phyloP scores from a whole-genome alignment of 2,888 invertebrate genomes.

The Laothoe populi region DNA sequence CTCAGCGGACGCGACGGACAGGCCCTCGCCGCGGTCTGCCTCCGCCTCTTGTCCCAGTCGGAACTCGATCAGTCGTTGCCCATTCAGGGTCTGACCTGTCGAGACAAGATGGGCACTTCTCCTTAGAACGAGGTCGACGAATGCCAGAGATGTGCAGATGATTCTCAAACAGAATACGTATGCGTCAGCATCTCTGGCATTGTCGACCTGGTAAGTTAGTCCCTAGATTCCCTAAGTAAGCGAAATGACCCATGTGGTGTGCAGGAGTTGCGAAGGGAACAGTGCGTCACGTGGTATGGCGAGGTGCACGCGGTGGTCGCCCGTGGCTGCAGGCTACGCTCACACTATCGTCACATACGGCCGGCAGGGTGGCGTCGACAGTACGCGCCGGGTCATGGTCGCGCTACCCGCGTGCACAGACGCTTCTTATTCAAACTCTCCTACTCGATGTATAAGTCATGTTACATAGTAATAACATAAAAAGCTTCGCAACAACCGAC shows the following conservation, averaged over 20 bases:
- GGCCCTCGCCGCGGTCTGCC: conserved; percentile 81
- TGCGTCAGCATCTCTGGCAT: conserved; percentile 1
- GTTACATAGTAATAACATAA: background rate
- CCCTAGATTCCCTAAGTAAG: conserved; percentile 50
- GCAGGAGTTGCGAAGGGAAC: conserved; percentile 47
- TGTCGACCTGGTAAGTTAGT: conserved; percentile 3
- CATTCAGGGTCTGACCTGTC: conserved; percentile 92
- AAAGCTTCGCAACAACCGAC: conserved; percentile 48
- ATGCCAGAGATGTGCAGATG: conserved; percentile 18
- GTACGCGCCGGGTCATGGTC: conserved; percentile 52
- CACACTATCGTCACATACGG: conserved; percentile 54
- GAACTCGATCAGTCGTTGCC: conserved; percentile 94
- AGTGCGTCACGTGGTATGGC: conserved; percentile 34
- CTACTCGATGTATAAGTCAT: conserved; percentile 23
- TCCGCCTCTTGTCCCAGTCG: conserved; percentile 87
- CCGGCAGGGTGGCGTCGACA: conserved; percentile 40
- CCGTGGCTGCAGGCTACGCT: conserved; percentile 77
- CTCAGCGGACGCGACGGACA: conserved; percentile 91
- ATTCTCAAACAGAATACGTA: background rate
- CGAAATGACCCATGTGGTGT: conserved; percentile 70
- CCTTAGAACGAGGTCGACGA: conserved; percentile 14
- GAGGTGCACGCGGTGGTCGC: conserved; percentile 69
- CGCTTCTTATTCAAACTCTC: conserved; percentile 40
- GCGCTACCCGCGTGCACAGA: conserved; percentile 65
- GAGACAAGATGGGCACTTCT: conserved; percentile 35